phyloP scores from a whole-genome alignment of 2,113 vertebrate genomes.

The Octodon degus region DNA sequence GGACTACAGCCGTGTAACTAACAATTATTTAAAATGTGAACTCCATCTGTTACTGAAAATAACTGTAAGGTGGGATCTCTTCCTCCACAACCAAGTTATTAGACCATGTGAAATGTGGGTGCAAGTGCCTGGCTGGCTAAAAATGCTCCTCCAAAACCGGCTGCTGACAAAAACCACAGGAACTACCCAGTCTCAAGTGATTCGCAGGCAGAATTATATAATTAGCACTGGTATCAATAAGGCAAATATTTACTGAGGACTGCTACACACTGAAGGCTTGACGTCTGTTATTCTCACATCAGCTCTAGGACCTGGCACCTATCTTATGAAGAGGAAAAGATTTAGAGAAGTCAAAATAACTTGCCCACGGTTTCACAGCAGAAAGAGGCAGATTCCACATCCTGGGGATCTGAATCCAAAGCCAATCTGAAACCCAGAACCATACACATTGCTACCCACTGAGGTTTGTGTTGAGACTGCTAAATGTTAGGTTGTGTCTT shows the following conservation, averaged over 20 bases:
- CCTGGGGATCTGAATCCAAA: not conserved
- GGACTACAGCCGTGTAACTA: not conserved
- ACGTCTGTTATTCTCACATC: not conserved
- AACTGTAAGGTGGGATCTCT: not conserved
- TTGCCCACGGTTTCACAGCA: not conserved
- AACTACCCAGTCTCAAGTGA: not conserved
- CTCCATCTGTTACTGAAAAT: not conserved
- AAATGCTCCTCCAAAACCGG: not conserved
- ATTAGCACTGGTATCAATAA: not conserved
- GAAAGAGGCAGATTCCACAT: not conserved
- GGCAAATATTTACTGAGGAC: not conserved
- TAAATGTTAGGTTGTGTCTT: conserved; percentile 82
- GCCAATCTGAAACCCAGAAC: not conserved
- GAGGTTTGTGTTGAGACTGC: not conserved
- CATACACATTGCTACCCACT: not conserved
- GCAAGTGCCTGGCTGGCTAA: not conserved
- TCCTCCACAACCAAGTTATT: not conserved
- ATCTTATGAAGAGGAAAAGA: not conserved
- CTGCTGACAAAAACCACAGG: not conserved
- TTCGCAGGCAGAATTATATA: not conserved
- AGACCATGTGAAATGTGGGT: not conserved
- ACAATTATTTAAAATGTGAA: conserved; percentile 4
- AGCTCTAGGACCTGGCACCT: not conserved
- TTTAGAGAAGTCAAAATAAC: not conserved
- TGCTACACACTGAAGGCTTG: not conserved